Base-by-base conservation (phyloP, 2,113 vertebrate genomes). In the Dipodomys stephensi region DNA sequence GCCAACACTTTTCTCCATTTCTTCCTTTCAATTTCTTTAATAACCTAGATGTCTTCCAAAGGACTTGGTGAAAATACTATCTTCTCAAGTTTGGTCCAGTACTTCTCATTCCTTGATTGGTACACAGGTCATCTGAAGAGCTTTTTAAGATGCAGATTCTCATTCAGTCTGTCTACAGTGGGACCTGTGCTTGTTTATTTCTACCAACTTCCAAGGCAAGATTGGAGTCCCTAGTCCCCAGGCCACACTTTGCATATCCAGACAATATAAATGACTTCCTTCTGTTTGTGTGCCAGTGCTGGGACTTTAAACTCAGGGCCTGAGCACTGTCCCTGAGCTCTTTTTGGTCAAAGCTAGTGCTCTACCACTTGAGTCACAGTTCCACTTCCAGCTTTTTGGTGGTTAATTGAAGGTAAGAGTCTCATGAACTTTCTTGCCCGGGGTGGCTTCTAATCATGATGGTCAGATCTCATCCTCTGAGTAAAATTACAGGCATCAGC, bases 11-110 rank as follows among this genome's bases (percentile, higher is more conserved):
- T 67, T 32, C n/a, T 80, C n/a, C 12, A 13, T 65, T 74, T 87
- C 62, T 92, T 22, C 3, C 67, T 64, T 83, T 32, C 11, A 30
- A 2, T 65, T 92, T 95, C 73, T 82, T 82, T 86, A 73, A 79
- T 76, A 39, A 35, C 72, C 8, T 6, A 39, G 18, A 32, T 72
- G 9, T 57, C 76, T 84, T 84, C 80, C 23, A 23, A 80, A 90
- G 62, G 35, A 35, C 57, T 87, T 74, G 53, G n/a, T 39, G 71
- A 69, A 69, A 82, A 67, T 7, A 6, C 18, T 32, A 39, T 27
- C 78, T 35, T 35, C 32, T 83, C 35, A 16, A 57, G 9, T 22
- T 32, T 87, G 71, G 27, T n/a, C 32, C 28, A 30, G 8, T 10
- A 20, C 15, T 64, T 89, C 53, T 77, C 30, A 2, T 28, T 32